Conservation (phyloP, 1,140 invertebrate species). For the Heliconius himera region DNA sequence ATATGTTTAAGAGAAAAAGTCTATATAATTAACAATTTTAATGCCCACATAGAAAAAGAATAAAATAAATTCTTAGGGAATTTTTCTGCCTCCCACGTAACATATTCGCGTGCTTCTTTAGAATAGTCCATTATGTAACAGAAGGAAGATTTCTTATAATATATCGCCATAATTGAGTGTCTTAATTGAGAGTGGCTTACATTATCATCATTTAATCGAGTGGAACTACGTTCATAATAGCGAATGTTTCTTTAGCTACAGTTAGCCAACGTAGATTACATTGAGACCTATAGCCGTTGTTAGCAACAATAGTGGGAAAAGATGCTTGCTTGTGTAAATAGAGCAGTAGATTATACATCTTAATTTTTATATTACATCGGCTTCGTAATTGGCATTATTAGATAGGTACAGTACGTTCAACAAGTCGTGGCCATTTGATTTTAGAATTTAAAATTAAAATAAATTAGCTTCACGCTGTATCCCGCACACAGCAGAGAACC, state of each 20-base stretch:
- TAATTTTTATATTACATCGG: neutral
- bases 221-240: slow-evolving; percentile 32
- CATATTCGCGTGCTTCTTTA: slow-evolving; percentile 5
- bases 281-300: slow-evolving; percentile 19
- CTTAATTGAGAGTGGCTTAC: slow-evolving; percentile 20
- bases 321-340: slow-evolving; percentile 6
- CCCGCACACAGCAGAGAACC: too few species aligned
- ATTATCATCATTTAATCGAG: slow-evolving; percentile 29
- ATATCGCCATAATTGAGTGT: slow-evolving; percentile 5
- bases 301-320: slow-evolving; percentile 31
- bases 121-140: neutral
- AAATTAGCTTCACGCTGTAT: too few species aligned
- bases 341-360: neutral
- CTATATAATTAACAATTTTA: neutral
- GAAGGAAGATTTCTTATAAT: slow-evolving; percentile 15
- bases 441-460: too few species aligned
- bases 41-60: neutral
- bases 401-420: neutral
- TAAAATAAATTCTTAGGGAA: neutral
- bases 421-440: too few species aligned
- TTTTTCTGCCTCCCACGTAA: neutral
- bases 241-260: slow-evolving; percentile 22
- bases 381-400: neutral
- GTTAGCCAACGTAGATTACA: slow-evolving; percentile 24
- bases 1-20: neutral